Evolutionary conservation across 2,113 vertebrate species (phyloP), one percentile per base, ranked within the genome.

Genomic region (Actenoides hombroni): DNA sequence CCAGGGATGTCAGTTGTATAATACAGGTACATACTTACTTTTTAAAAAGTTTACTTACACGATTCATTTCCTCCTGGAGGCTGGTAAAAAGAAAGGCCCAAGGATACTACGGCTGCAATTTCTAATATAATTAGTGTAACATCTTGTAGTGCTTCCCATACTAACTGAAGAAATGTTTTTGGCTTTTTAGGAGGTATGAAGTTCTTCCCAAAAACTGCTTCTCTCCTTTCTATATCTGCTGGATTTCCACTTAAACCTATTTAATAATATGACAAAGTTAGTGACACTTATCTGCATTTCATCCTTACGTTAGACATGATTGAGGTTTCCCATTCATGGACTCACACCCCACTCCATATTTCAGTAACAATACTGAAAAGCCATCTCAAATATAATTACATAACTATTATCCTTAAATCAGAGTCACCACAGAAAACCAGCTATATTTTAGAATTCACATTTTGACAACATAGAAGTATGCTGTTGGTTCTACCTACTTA

Each of bases 111-210:
- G 71, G 99, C 99, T 99, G 99, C 99, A 98, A 99, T 99, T 99
- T 99, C 99, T 98, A 99, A 98, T 97, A 99, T 99, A 98, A 99
- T 99, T 98, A 99, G 98, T 61, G 99, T 99, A 98, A 99, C 99
- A 35, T 99, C 99, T 98, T 99, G 99, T 97, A 99, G 98, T 93
- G 99, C 99, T 99, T 99, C 99, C 99, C 99, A 99, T 97, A 99
- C 99, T 99, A 99, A 99, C 71, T 99, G 99, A 98, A 99, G 99
- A 99, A 99, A 99, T 69, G 99, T 99, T 99, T 99, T 99, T 99
- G 99, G 98, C 98, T 99, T 99, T 99, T 99, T 99, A 97, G 99
- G 99, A 98, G 99, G 99, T 99, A 99, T 99, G 97, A 99, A 97
- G 98, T 99, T 99, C 97, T 99, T 97, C 97, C 99, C 99, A 98